Conservation (phyloP, 2,888 invertebrate species). For the Clepsis dumicolana region DNA sequence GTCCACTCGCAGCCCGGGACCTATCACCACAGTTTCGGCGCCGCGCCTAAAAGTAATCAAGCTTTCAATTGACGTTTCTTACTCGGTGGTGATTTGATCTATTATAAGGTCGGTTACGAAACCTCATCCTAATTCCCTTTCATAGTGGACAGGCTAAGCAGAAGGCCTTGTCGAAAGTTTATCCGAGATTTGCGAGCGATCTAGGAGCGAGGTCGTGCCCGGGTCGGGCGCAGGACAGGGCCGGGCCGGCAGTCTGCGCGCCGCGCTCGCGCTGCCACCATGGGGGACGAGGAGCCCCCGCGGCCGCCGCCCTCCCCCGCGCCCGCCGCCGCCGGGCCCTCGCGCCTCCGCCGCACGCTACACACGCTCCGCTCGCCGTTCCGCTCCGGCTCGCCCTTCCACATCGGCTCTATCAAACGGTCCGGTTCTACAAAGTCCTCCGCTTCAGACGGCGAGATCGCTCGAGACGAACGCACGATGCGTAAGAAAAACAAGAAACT, state of each 20-base stretch:
- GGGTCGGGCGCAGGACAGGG: slow-evolving; percentile 45
- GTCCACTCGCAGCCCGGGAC: slow-evolving; percentile 30
- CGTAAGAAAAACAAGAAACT: slow-evolving; percentile 82
- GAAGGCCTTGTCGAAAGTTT: slow-evolving; percentile 64
- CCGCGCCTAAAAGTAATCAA: slow-evolving; percentile 20
- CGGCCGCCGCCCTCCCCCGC: slow-evolving; percentile 61
- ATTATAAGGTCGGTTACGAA: slow-evolving; percentile 43
- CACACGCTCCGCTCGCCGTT: slow-evolving; percentile 82
- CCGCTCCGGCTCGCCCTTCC: slow-evolving; percentile 83
- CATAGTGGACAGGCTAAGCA: slow-evolving; percentile 49
- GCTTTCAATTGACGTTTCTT: slow-evolving; percentile 35
- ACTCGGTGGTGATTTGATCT: slow-evolving; percentile 42
- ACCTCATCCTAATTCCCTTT: slow-evolving; percentile 49
- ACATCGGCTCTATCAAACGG: slow-evolving; percentile 80
- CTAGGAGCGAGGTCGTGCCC: slow-evolving; percentile 68
- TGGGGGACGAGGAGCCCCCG: slow-evolving; percentile 72
- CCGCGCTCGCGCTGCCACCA: slow-evolving; percentile 66
- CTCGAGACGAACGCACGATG: slow-evolving; percentile 82
- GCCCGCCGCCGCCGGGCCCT: slow-evolving; percentile 64
- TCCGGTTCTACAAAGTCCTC: slow-evolving; percentile 76
- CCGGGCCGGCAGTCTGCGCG: slow-evolving; percentile 66
- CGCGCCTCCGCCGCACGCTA: slow-evolving; percentile 81
- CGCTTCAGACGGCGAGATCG: slow-evolving; percentile 81
- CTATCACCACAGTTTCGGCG: slow-evolving; percentile 31
- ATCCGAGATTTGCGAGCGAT: slow-evolving; percentile 70